Evolutionary conservation across 2,888 invertebrate species (phyloP), one percentile per base, ranked within the genome.

Genomic region (Bhutanitis thaidina): DNA sequence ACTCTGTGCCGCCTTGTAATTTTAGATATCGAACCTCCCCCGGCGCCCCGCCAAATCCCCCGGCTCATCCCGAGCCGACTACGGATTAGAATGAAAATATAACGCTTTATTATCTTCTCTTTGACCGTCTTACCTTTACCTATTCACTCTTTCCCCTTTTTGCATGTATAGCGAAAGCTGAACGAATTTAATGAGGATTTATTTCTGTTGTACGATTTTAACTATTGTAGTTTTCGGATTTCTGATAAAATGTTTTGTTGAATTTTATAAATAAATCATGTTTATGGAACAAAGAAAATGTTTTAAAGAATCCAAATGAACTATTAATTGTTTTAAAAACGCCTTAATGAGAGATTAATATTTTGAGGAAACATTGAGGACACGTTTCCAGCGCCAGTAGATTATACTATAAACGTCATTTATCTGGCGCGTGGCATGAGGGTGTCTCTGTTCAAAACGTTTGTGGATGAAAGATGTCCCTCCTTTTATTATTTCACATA

Each of bases 21-120:
- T 84, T 87, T 81, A 85, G 83, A 86, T 87, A 86, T 85, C 84
- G 77, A 80, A 75, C 75, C 79, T 75, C 74, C 69, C 64, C 65
- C 61, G 63, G 71, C 68, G 64, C 60, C 64, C 74, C 67, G 62
- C 58, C 59, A 64, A 74, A 69, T 69, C 73, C 73, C 80, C 71
- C 64, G 64, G 64, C 75, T 75, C 78, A 67, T 65, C 70, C 76
- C 75, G 61, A 67, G 71, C 72, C 70, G 69, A 59, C 71, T 71
- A 71, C 69, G 78, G 84, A 86, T 86, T 84, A 87, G 76, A 84
- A 84, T 83, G 85, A 82, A 80, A 86, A 83, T 77, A 86, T 85
- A 81, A 83, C 78, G 80, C 72, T 83, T 81, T 84, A 84, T 85
- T 85, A 86, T 84, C 78, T 81, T 81, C 70, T 71, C 74, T 84